Evolutionary conservation across 2,797 vertebrate genomes (phyloP).

Genomic region (Platalea minor): DNA sequence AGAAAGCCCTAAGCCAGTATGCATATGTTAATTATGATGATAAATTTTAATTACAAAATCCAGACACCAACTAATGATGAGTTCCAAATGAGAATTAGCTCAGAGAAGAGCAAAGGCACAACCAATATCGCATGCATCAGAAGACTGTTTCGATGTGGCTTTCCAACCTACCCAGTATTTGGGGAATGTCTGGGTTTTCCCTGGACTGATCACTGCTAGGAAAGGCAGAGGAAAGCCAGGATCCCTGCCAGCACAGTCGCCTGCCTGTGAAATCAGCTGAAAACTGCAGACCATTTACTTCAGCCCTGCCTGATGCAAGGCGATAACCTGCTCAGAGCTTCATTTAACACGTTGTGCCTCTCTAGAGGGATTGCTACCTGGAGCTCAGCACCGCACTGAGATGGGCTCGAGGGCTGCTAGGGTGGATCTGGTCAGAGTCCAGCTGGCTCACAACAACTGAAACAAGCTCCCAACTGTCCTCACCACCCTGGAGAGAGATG

Average conservation of each 20-base stretch:
- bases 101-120: background rate
- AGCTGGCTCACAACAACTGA: background rate
- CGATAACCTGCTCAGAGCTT: background rate
- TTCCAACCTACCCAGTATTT: background rate
- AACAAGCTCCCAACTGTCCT: background rate
- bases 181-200: background rate
- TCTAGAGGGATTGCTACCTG: background rate
- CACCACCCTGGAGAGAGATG: background rate
- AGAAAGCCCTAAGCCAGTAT: background rate
- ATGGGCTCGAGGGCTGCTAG: background rate
- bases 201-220: background rate
- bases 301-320: background rate
- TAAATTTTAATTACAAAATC: background rate
- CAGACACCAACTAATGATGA: background rate
- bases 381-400: background rate
- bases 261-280: background rate
- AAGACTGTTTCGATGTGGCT: background rate
- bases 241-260: background rate
- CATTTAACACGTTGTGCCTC: background rate
- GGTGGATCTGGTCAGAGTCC: background rate
- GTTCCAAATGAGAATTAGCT: background rate
- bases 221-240: background rate
- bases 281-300: background rate
- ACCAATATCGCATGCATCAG: rapidly evolving
- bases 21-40: background rate